Evolutionary conservation across 2,888 invertebrate genomes (phyloP).

Genomic region (Desoria tigrina): DNA sequence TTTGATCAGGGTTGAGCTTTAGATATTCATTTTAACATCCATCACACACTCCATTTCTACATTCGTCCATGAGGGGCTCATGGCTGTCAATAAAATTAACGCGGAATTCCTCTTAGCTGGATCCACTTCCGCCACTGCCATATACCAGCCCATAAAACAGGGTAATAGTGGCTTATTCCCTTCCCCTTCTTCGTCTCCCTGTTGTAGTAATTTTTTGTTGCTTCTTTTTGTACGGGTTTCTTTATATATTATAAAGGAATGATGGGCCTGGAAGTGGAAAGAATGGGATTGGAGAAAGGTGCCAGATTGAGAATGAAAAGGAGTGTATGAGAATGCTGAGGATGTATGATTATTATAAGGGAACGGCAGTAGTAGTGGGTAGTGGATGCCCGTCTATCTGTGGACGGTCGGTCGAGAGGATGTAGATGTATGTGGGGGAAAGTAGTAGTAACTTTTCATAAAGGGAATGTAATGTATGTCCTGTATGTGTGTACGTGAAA

Average conservation of each 20-base stretch:
- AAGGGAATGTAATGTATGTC: background rate
- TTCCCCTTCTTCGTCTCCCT: background rate
- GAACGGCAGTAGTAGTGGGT: too few species aligned
- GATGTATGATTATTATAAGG: too few species aligned
- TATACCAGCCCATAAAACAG: background rate
- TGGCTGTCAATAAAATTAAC: conserved; percentile 5
- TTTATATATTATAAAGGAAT: background rate
- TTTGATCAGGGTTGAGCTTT: too few species aligned
- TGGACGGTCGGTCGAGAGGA: too few species aligned
- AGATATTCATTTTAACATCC: too few species aligned
- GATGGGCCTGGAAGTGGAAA: background rate
- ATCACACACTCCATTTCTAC: too few species aligned
- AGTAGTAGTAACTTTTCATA: background rate
- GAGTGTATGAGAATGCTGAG: conserved; percentile 1
- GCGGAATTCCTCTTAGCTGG: conserved; percentile 5
- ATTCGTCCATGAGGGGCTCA: too few species aligned
- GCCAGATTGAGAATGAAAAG: conserved; percentile 18
- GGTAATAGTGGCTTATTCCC: conserved; percentile 4
- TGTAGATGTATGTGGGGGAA: background rate
- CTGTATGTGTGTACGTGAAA: too few species aligned
- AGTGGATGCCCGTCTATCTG: too few species aligned
- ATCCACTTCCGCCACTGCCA: background rate
- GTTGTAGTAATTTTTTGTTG: background rate
- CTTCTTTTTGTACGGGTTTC: background rate
- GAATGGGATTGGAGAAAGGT: conserved; percentile 16